Conservation (phyloP, 2,888 invertebrate species). For the Cheilosia scutellata region DNA sequence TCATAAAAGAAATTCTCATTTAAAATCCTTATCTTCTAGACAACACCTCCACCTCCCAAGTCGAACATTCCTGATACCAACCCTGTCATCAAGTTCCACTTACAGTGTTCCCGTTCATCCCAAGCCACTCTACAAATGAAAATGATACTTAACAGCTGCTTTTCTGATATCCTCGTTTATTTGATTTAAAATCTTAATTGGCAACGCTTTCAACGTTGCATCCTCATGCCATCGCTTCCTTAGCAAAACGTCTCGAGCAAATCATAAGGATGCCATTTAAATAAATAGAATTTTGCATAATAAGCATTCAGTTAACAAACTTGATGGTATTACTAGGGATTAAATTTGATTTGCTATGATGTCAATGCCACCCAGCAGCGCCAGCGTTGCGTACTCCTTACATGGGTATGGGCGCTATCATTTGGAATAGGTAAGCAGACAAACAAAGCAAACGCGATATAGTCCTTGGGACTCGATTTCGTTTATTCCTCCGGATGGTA, state of each 20-base stretch:
- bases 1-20: not conserved
- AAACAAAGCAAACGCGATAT: not conserved
- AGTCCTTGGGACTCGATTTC: slow-evolving; percentile 11
- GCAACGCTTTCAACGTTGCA: not conserved
- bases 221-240: not conserved
- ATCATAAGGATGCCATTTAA: slow-evolving; percentile 7
- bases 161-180: not conserved
- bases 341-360: slow-evolving; percentile 20
- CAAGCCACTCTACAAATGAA: slow-evolving; percentile 1
- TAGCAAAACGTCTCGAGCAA: slow-evolving; percentile 2
- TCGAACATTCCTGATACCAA: not conserved
- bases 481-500: not conserved
- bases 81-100: not conserved
- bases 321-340: slow-evolving; percentile 18
- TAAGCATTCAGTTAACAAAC: slow-evolving; percentile 24
- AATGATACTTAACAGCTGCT: not conserved
- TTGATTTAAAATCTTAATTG: slow-evolving; percentile 8
- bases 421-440: slow-evolving; percentile 5
- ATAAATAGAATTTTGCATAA: slow-evolving; percentile 35
- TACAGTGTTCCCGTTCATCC: not conserved
- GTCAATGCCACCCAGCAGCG: not conserved
- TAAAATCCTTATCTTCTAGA: too few relatives aligned
- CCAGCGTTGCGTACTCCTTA: not conserved
- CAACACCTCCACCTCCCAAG: not conserved
- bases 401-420: not conserved